Evolutionary conservation across 2,113 vertebrate species (phyloP).

Genomic region (Turdus rufiventris): DNA sequence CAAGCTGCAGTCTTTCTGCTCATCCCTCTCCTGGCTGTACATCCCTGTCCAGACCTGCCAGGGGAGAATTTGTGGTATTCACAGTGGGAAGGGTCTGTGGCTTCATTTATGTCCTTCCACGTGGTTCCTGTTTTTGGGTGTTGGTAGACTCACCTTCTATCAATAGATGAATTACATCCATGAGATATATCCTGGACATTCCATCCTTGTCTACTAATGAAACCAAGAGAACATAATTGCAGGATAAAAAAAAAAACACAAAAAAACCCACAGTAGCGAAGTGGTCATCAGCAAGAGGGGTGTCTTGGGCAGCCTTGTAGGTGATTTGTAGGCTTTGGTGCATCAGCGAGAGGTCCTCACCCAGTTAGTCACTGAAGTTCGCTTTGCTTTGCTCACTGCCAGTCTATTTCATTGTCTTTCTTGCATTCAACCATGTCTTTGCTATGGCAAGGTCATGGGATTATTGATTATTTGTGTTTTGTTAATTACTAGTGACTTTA

Average conservation of each 20-base stretch:
- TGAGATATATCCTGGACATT: neutral
- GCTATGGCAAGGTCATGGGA: neutral
- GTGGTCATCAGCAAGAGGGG: neutral
- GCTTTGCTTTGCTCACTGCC: neutral
- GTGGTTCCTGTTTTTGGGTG: neutral
- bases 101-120: neutral
- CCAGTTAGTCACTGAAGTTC: neutral
- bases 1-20: neutral
- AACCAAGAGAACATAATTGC: neutral
- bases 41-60: neutral
- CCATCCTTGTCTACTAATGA: neutral
- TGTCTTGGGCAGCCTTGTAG: neutral
- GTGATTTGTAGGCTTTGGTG: neutral
- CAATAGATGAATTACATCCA: neutral
- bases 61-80: neutral
- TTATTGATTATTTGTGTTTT: conserved; percentile 30
- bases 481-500: conserved; percentile 18
- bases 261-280: neutral
- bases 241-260: neutral
- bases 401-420: neutral
- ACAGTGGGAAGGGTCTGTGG: neutral
- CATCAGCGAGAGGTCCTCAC: neutral
- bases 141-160: neutral
- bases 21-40: neutral
- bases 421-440: neutral